A percentile compares a stretch with the other conserved stretches of the same genome.
phyloP scores from a whole-genome alignment of 2,797 vertebrate genomes.

The Pelodytes ibericus region DNA sequence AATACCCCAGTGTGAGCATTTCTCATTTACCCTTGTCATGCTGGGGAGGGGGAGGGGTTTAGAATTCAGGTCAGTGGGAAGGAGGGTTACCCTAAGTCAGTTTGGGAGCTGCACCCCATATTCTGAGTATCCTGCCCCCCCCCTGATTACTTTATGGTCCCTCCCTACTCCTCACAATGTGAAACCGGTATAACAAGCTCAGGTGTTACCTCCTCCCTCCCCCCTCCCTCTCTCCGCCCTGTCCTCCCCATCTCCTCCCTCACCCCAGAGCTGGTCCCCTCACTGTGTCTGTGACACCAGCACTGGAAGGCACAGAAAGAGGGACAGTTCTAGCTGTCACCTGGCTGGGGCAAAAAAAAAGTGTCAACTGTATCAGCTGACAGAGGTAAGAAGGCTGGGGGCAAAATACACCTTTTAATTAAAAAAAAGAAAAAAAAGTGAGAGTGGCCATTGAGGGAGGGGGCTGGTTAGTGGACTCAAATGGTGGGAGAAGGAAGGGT shows the following conservation, averaged over 20 bases:
- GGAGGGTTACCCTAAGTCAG: no score
- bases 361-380: not conserved
- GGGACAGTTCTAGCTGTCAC: not conserved
- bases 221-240: not conserved
- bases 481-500: not conserved
- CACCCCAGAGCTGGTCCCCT: slow-evolving; percentile 7
- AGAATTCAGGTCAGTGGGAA: no score
- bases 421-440: no score
- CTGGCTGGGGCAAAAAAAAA: not conserved
- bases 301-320: slow-evolving; percentile 3
- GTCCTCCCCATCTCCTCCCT: not conserved
- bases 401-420: no score
- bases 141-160: not conserved
- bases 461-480: not conserved
- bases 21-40: no score
- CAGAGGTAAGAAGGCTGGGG: not conserved
- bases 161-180: slow-evolving; percentile 4
- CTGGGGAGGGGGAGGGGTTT: no score
- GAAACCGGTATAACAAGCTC: slow-evolving; percentile 45
- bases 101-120: no score
- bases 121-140: not conserved
- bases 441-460: no score
- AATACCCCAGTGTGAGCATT: no score
- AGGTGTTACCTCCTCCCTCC: slow-evolving; percentile 39
- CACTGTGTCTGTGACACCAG: slow-evolving; percentile 19